Evolutionary conservation across 2,113 vertebrate genomes (phyloP), one percentile per base, ranked within the genome.

Genomic region (Cervus canadensis): DNA sequence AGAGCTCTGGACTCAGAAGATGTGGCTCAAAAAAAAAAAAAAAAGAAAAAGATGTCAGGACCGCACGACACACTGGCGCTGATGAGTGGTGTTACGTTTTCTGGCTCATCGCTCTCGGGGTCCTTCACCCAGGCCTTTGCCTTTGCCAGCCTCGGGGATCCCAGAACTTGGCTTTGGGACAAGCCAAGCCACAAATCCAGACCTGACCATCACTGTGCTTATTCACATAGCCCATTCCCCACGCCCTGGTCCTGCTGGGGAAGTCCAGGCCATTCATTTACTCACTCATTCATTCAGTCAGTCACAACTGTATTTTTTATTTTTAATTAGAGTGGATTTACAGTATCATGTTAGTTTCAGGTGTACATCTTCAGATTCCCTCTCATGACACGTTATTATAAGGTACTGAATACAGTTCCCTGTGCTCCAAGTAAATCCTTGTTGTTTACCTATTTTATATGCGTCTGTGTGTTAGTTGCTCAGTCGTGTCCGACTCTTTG

Each of bases 21-120:
- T 54, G 81, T 16, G 50, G 14, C 57, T 64, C 7, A n/a, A 15
- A 30, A 71, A 36, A 56, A 45, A 57, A 12, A 25, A 59, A 45
- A 56, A 11, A 25, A 36, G 52, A 45, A 56, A 45, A 64, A 64
- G 12, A 52, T 5, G 25, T 48, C 56, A 56, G 57, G 43, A 40
- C 64, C 43, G 36, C 2, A 1, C 3, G 0, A 6, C 7, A 2
- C 14, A 0, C 50, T 3, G 12, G 57, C 16, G 13, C 21, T 33
- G 82, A 36, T 11, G 19, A 6, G 33, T 14, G 12, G 17, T 19
- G 19, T 40, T n/a, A 3, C 33, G 0, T 21, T 19, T 59, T 23
- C 67, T 52, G 50, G 28, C n/a, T 10, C 85, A 7, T n/a, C 7
- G 23, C 45, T 93, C 83, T 82, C 92, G 33, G 3, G 9, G 4